Base-by-base conservation (phyloP, 2,797 vertebrate genomes). In the Syngnathus rostellatus region DNA sequence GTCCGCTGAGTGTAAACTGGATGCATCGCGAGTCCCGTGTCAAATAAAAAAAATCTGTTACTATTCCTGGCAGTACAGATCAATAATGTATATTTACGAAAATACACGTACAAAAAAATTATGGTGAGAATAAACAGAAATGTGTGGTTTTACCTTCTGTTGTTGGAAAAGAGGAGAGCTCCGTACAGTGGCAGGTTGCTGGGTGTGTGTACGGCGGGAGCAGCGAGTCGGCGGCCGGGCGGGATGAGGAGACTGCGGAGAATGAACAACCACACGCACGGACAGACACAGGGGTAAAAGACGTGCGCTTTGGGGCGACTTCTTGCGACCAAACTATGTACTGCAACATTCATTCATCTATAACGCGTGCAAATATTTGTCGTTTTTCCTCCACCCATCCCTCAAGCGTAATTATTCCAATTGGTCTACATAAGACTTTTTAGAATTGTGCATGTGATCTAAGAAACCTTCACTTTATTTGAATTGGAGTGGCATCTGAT, bases 171-270 rank as follows among this genome's bases (percentile, higher is more conserved):
- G 21, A 62, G 12, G 12, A 11, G 45, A 50, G 43, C 23, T 63
- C 59, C 41, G 62, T 25, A 25, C 23, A 38, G 62, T 17, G 45
- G 17, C 9, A 46, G 17, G 16, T 51, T 19, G 46, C 5, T 37
- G 17, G 62, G 62, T 38, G 46, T 38, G 63, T 45, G 48, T 31
- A 31, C 50, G 61, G 12, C 60, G 43, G 60, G 21, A 25, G 21
- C 60, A 25, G 41, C 40, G 38, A 11, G 58, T 60, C n/a, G 41
- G 38, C 38, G 9, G 45, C 48, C 59, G 23, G 66, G 31, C 73
- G 17, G 77, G 79, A 84, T 68, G 83, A 77, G 77, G 81, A 81
- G 82, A 86, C 84, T 89, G 89, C 89, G 69, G 87, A 83, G 80
- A 62, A 58, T 1, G 38, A 58, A 25, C 55, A 25, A 31, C 31